Percentiles rank a stretch among this genome's conserved stretches.
Conservation (phyloP, 2,888 invertebrate genomes). For the Chalcosyrphus nemorum region DNA sequence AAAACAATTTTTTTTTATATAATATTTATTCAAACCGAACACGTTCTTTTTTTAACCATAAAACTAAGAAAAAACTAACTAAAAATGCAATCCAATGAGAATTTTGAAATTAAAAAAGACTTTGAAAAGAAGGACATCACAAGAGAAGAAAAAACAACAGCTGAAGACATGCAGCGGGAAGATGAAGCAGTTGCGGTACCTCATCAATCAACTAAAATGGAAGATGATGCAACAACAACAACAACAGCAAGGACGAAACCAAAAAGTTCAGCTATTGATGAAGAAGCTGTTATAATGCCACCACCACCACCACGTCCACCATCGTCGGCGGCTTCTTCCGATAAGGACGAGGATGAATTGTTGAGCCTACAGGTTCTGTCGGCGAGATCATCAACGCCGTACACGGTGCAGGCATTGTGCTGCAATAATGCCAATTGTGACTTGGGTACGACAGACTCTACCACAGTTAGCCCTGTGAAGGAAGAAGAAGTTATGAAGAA, state of each 20-base stretch:
- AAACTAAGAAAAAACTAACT: not conserved
- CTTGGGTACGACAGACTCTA: conserved; percentile 74
- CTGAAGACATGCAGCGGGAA: not conserved
- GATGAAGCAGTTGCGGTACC: conserved; percentile 1
- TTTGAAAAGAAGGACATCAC: conserved; percentile 6
- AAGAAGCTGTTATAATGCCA: conserved; percentile 58
- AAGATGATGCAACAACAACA: not conserved
- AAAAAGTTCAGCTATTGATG: conserved; percentile 5
- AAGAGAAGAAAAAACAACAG: too few relatives aligned
- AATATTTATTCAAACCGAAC: conserved; percentile 8
- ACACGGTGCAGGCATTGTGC: conserved; percentile 77
- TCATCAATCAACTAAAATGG: conserved; percentile 13
- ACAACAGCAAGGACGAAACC: not conserved
- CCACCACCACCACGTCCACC: conserved; percentile 42
- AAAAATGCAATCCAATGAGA: conserved; percentile 42
- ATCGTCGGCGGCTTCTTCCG: conserved; percentile 32
- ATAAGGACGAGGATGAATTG: conserved; percentile 76
- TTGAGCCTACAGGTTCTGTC: conserved; percentile 78
- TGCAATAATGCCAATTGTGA: conserved; percentile 77
- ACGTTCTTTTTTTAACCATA: conserved; percentile 18
- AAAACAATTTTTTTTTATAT: not conserved
- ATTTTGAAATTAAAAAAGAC: conserved; percentile 2
- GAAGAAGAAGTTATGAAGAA: conserved; percentile 62
- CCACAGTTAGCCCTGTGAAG: conserved; percentile 76
- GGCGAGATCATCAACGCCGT: conserved; percentile 79